A percentile compares a stretch with the other conserved stretches of the same genome.
These are phyloP conservation scores for Crotalus adamanteus DNA, from an alignment of 2,797 vertebrate genomes.

Conservation along the genomic window DNA sequence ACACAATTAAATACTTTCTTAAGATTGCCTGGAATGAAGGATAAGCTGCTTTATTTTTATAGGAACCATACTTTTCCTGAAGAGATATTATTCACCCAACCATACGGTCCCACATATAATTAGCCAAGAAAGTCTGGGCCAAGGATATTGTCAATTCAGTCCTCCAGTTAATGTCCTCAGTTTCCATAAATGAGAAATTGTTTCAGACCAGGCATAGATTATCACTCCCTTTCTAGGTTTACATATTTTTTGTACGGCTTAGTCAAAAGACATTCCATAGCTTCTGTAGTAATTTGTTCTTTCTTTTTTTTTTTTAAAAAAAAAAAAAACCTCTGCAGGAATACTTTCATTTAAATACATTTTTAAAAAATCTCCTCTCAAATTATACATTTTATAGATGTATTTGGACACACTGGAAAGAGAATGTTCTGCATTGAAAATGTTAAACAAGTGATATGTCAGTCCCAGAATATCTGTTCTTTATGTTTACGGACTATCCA, in stretches of 20 bases:
- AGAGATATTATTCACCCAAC: neutral
- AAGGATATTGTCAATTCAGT: neutral
- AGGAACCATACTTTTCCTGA: neutral
- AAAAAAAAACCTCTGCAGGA: neutral
- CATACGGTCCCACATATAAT: neutral
- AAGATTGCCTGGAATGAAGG: neutral
- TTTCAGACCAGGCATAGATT: neutral
- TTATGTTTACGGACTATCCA: neutral
- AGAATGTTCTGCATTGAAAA: neutral
- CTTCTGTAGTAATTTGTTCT: neutral
- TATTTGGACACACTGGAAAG: neutral
- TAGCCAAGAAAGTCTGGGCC: neutral
- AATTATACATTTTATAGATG: neutral
- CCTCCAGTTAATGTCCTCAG: neutral
- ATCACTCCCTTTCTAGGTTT: neutral
- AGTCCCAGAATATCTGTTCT: neutral
- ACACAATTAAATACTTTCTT: neutral
- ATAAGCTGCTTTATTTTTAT: neutral
- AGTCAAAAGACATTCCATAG: neutral
- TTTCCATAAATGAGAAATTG: neutral
- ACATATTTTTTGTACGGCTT: neutral
- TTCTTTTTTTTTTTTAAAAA: neutral
- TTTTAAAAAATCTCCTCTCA: neutral
- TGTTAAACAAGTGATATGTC: neutral
- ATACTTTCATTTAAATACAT: neutral